These are phyloP conservation scores for Agrotis ipsilon DNA, from an alignment of 2,888 invertebrate genomes.

Conservation along the genomic window DNA sequence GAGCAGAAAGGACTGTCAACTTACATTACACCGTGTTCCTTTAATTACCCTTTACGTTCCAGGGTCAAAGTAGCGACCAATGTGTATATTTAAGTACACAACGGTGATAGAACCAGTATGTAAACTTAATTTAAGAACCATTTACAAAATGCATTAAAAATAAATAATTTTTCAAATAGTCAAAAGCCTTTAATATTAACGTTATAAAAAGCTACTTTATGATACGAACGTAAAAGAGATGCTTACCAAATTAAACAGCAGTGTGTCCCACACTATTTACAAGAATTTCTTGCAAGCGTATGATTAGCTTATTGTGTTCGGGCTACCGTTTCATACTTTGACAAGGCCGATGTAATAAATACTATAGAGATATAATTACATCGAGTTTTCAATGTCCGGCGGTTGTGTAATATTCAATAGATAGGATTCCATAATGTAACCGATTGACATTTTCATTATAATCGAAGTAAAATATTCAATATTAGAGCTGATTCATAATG, in stretches of 20 bases:
- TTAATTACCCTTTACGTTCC: too few species aligned
- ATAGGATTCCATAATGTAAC: constrained; percentile 67
- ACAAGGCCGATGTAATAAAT: constrained; percentile 84
- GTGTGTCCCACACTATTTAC: constrained; percentile 73
- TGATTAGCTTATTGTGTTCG: constrained; percentile 87
- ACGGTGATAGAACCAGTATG: too few species aligned
- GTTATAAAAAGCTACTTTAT: not conserved
- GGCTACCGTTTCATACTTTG: constrained; percentile 86
- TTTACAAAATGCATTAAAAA: too few species aligned
- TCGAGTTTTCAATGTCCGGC: constrained; percentile 66
- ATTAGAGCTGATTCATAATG: constrained; percentile 62
- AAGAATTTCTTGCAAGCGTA: constrained; percentile 76
- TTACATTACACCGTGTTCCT: too few species aligned
- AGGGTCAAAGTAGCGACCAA: too few species aligned
- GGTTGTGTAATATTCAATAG: constrained; percentile 70
- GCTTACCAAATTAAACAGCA: constrained; percentile 35
- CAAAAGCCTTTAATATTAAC: too few species aligned
- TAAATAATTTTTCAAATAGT: too few species aligned
- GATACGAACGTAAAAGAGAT: too few species aligned
- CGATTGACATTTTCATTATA: constrained; percentile 70
- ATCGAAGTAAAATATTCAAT: constrained; percentile 68
- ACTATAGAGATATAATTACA: constrained; percentile 81
- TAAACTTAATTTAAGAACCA: too few species aligned
- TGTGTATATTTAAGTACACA: too few species aligned
- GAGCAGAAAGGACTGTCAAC: too few species aligned